These are phyloP conservation scores for Tarsius wallacei DNA, from an alignment of 2,797 vertebrate species.

Conservation along the genomic window DNA sequence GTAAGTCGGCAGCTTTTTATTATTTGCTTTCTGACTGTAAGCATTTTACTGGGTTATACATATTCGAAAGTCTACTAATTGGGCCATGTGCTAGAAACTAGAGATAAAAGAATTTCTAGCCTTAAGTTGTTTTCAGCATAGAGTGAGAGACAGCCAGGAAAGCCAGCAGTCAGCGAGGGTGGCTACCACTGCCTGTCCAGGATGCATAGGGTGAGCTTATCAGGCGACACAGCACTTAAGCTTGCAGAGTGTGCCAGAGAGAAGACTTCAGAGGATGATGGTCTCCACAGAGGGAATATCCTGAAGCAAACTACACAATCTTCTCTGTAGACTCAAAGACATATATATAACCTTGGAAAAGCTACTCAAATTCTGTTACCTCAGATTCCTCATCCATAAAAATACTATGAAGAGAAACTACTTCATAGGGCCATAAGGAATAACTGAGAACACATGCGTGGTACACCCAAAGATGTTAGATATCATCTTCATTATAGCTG, in stretches of 20 bases:
- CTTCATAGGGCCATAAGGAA: neutral
- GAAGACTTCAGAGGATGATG: neutral
- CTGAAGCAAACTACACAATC: neutral
- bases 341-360: neutral
- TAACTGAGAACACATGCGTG: neutral
- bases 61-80: neutral
- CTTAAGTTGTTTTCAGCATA: neutral
- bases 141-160: neutral
- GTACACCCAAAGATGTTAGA: neutral
- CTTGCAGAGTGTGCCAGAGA: neutral
- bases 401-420: neutral
- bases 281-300: neutral
- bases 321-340: neutral
- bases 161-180: neutral
- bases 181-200: fast-evolving
- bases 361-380: neutral
- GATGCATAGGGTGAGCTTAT: neutral
- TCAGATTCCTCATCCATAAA: constrained; percentile 25
- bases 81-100: neutral
- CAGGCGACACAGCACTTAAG: neutral
- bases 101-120: neutral
- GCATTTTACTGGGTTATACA: neutral
- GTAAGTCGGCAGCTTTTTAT: neutral
- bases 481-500: neutral
- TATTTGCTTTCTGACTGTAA: neutral